Evolutionary conservation across 2,113 vertebrate genomes (phyloP), one percentile per base, ranked within the genome.

Genomic region (Amphiprion percula): DNA sequence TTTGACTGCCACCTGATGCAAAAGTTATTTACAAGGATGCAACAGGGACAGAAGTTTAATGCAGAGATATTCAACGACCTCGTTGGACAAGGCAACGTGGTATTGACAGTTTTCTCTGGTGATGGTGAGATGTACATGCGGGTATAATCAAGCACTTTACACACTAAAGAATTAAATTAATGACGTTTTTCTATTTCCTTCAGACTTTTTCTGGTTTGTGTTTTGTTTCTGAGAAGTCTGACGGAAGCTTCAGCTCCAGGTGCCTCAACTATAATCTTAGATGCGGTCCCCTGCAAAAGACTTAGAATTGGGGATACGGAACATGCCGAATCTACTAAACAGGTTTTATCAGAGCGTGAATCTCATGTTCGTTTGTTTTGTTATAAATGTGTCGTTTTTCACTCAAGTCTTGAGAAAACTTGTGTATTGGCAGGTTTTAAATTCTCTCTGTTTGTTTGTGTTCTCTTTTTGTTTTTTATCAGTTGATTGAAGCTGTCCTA

Each of bases 51-150:
- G 74, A 79, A 46, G 30, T 74, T 74, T 65, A 54, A 77, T 79
- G 33, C 10, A 54, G 77, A 83, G 64, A 83, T 81, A 62, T 83
- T 85, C 70, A 87, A 69, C 0, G n/a, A 85, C 46, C 69, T 80
- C 1, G 1, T 72, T 77, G 60, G 23, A 65, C 62, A 85, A 83
- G 54, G 82, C 33, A 56, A 69, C 58, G 23, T 84, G 49, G 58
- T 69, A n/a, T 71, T 85, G 64, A 87, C 19, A 37, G 82, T 55
- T 64, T 78, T 75, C 66, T 65, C 61, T 63, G 28, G 62, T 65
- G 28, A 80, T 1, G 30, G 76, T 71, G 68, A 68, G 68, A 26
- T 61, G 24, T 50, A 16, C 16, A 73, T 33, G 1, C 26, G 50
- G 7, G 47, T 5, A 80, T 61, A 49, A 64, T 64, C 16, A 72